A percentile compares a stretch with the other conserved stretches of the same genome.
Conservation (phyloP, 2,797 vertebrate genomes). For the Lepilemur septentrionalis region DNA sequence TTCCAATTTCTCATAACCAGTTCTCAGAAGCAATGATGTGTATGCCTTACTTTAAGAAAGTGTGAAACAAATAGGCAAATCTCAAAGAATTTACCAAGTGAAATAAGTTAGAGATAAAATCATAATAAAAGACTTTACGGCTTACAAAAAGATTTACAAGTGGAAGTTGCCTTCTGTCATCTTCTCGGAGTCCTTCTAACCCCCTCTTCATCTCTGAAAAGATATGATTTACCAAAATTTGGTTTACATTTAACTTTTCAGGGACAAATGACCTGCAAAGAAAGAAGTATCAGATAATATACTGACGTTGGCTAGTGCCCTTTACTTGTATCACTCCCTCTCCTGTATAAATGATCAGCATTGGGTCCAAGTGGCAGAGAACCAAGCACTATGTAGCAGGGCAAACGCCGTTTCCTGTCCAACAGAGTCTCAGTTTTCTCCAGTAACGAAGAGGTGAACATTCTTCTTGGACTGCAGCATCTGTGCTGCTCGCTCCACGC, state of each 20-base stretch:
- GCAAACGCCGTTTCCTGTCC: background rate
- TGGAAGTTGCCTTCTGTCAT: background rate
- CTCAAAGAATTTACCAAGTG: background rate
- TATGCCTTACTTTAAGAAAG: background rate
- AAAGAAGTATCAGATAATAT: background rate
- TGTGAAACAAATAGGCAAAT: background rate
- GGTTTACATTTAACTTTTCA: background rate
- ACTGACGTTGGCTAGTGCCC: rapidly evolving
- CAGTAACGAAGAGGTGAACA: slow-evolving; percentile 96
- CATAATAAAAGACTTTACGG: background rate
- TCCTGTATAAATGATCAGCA: background rate
- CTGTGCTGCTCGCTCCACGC: slow-evolving; percentile 92
- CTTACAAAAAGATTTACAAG: slow-evolving; percentile 22
- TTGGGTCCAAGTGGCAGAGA: background rate
- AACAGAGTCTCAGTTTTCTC: slow-evolving; percentile 82
- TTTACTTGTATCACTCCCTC: background rate
- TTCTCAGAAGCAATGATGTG: background rate
- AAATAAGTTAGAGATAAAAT: background rate
- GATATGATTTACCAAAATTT: background rate
- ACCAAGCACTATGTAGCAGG: rapidly evolving
- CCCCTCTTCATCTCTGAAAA: background rate
- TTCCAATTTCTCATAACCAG: background rate
- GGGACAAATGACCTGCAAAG: background rate
- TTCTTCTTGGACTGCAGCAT: slow-evolving; percentile 93
- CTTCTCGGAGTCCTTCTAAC: background rate